Evolutionary conservation across 23 tunicate genomes (phyloP).

Genomic region (Styela plicata): DNA sequence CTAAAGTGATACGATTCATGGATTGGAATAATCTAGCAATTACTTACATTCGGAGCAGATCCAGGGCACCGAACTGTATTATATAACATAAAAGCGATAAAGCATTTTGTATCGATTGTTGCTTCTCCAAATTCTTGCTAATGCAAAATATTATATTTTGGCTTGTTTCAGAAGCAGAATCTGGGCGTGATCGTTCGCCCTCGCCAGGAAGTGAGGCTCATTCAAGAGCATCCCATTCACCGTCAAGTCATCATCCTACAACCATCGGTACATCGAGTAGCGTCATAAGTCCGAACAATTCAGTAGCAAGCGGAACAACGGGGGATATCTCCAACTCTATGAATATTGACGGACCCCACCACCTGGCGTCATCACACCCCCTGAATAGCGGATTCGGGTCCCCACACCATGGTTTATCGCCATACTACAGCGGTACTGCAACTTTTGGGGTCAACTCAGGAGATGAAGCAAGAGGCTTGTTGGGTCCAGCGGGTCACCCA

Average conservation of each 20-base stretch:
- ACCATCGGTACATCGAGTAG: constrained; percentile 3
- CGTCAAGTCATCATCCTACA: background rate
- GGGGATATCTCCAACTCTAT: background rate
- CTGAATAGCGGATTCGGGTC: constrained; percentile 8
- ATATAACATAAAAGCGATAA: too few species aligned
- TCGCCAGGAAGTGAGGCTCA: constrained; percentile 22
- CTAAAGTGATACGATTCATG: too few species aligned
- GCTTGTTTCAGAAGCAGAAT: constrained; percentile 7
- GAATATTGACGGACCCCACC: constrained; percentile 21
- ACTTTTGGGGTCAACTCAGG: background rate
- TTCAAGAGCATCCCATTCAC: constrained; percentile 13
- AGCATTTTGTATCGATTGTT: too few species aligned
- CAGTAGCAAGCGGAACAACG: background rate
- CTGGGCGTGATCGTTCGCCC: constrained; percentile 4
- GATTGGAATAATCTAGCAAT: too few species aligned
- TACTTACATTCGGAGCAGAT: too few species aligned
- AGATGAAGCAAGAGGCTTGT: constrained; percentile 15
- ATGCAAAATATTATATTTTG: too few species aligned
- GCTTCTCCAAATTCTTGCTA: too few species aligned
- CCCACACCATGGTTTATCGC: background rate
- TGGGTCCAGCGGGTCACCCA: constrained; percentile 36
- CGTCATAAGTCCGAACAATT: constrained; percentile 26
- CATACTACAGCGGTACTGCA: constrained; percentile 21
- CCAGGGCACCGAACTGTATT: too few species aligned
- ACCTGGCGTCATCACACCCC: constrained; percentile 3